Evolutionary conservation across 2,113 vertebrate genomes (phyloP).

Genomic region (Salminus brasiliensis): DNA sequence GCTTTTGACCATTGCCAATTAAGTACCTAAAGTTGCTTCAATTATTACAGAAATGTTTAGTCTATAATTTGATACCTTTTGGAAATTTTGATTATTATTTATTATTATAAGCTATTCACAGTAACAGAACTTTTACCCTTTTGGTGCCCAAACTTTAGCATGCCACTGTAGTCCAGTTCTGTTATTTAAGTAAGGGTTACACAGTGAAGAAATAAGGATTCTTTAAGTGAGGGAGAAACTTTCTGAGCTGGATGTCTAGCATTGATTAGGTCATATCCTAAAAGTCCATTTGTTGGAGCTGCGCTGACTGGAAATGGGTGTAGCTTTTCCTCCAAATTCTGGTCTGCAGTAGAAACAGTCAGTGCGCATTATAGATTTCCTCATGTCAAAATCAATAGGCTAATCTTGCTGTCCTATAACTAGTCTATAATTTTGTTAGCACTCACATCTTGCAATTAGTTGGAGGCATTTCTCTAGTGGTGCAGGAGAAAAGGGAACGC

Average conservation of each 20-base stretch:
- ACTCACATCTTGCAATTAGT: not conserved
- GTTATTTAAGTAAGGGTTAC: not conserved
- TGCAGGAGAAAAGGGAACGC: not conserved
- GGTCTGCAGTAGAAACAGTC: slow-evolving; percentile 5
- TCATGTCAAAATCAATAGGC: slow-evolving; percentile 1
- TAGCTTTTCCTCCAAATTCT: not conserved
- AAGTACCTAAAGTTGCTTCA: too few species aligned
- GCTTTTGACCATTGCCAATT: too few species aligned
- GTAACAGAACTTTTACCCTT: too few species aligned
- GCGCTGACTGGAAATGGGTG: not conserved
- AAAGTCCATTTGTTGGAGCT: not conserved
- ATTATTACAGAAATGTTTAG: too few species aligned
- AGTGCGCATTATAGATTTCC: not conserved
- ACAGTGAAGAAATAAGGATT: not conserved
- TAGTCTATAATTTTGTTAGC: not conserved
- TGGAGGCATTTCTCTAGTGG: not conserved
- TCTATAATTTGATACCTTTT: too few species aligned
- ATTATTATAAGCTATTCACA: too few species aligned
- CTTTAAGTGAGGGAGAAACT: not conserved
- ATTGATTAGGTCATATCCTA: not conserved
- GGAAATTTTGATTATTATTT: too few species aligned
- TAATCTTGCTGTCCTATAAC: not conserved
- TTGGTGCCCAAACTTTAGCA: too few species aligned
- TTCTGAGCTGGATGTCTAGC: not conserved
- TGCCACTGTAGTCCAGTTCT: not conserved